Conservation (phyloP, 2,797 vertebrate genomes). For the Trichosurus vulpecula region DNA sequence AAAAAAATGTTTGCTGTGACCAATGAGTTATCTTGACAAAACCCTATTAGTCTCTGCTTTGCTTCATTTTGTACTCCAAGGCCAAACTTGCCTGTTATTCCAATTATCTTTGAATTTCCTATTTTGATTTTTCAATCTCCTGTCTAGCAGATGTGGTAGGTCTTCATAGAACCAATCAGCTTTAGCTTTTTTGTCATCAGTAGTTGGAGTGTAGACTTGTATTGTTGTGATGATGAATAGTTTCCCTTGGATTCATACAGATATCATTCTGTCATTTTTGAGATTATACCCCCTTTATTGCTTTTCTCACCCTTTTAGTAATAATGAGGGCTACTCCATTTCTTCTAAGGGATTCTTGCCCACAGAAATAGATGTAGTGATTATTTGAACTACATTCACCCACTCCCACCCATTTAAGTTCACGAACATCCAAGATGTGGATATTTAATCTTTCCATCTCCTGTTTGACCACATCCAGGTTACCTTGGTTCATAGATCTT, state of each 20-base stretch:
- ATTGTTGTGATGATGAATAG: not conserved
- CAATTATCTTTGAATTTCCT: not conserved
- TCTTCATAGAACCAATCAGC: not conserved
- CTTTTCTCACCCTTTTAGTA: not conserved
- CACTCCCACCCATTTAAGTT: not conserved
- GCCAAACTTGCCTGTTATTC: not conserved
- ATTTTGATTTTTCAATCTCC: not conserved
- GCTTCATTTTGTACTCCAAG: not conserved
- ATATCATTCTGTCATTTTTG: not conserved
- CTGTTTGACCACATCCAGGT: not conserved
- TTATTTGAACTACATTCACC: not conserved
- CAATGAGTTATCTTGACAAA: not conserved
- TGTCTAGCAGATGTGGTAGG: not conserved
- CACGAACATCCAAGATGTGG: not conserved
- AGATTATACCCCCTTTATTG: not conserved
- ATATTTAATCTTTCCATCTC: not conserved
- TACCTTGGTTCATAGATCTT: not conserved
- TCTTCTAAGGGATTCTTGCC: not conserved
- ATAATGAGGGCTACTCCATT: not conserved
- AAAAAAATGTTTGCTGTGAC: not conserved
- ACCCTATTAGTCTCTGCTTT: not conserved
- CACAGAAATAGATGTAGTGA: not conserved
- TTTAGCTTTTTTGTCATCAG: not conserved
- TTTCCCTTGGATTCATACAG: not conserved
- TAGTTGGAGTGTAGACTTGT: not conserved